These are phyloP conservation scores for Drosophila austrosaltans DNA, from an alignment of 2,888 invertebrate species.

Conservation along the genomic window DNA sequence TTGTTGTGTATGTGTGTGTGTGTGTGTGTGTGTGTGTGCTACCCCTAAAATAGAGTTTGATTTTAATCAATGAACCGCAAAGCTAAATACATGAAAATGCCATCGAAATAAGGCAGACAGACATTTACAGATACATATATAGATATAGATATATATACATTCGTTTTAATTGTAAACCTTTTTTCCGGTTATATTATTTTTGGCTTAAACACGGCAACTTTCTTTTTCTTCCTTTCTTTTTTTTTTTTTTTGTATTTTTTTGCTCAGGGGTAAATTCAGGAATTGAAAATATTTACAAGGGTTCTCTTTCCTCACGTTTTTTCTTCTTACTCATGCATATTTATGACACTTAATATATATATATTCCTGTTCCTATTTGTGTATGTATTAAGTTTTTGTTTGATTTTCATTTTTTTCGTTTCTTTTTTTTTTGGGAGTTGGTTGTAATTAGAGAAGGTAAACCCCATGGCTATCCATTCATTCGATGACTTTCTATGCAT, in stretches of 20 bases:
- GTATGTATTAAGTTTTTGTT: constrained; percentile 41
- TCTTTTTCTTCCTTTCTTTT: constrained; percentile 51
- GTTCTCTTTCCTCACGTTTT: constrained; percentile 31
- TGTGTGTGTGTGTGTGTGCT: constrained; percentile 35
- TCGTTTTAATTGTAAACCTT: constrained; percentile 68
- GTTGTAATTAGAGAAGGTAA: constrained; percentile 62
- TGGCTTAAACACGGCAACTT: constrained; percentile 66
- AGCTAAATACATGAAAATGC: constrained; percentile 68
- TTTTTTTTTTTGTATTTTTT: constrained; percentile 43
- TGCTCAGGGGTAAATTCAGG: constrained; percentile 43
- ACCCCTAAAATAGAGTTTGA: constrained; percentile 73
- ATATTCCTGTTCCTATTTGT: constrained; percentile 31
- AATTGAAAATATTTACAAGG: constrained; percentile 25
- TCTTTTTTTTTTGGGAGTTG: constrained; percentile 9
- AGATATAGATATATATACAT: constrained; percentile 21
- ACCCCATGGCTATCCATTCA: constrained; percentile 10
- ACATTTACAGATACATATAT: constrained; percentile 21
- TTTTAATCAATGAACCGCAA: constrained; percentile 79
- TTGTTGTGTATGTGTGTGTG: constrained; percentile 6
- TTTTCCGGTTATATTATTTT: constrained; percentile 58
- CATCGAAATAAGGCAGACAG: constrained; percentile 56
- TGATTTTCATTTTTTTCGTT: constrained; percentile 43
- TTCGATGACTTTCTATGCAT: constrained; percentile 59
- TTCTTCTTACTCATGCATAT: constrained; percentile 74
- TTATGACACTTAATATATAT: constrained; percentile 73